A percentile compares a stretch with the other conserved stretches of the same genome.
These are phyloP conservation scores for Phyllotreta cruciferae DNA, from an alignment of 2,888 invertebrate species.

Conservation along the genomic window DNA sequence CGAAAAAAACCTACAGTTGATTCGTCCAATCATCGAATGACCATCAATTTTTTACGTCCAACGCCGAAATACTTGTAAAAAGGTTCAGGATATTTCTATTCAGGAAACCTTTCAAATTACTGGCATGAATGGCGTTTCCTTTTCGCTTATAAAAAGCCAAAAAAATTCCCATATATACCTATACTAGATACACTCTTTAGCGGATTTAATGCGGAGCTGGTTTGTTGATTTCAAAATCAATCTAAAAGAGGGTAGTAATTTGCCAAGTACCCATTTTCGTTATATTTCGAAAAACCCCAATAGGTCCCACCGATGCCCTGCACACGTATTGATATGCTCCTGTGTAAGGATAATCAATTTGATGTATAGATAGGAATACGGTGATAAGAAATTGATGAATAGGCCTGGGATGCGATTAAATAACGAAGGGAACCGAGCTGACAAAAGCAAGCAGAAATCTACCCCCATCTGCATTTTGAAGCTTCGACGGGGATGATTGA, in stretches of 20 bases:
- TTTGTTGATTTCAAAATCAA: too few species aligned
- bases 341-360: conserved; percentile 31
- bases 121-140: conserved; percentile 24
- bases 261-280: too few species aligned
- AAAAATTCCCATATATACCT: conserved; percentile 7
- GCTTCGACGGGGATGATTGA: conserved; percentile 45
- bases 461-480: conserved; percentile 52
- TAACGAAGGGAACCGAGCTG: conserved; percentile 41
- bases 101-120: conserved; percentile 35
- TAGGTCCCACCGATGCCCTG: too few species aligned
- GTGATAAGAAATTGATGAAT: conserved; percentile 51
- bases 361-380: conserved; percentile 41
- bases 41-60: conserved; percentile 24
- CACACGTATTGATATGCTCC: conserved; percentile 1
- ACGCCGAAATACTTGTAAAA: conserved; percentile 24
- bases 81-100: conserved; percentile 21
- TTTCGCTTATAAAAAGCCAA: conserved; percentile 19
- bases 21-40: conserved; percentile 27
- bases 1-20: conserved; percentile 18
- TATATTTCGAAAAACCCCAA: too few species aligned
- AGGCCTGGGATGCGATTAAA: conserved; percentile 51
- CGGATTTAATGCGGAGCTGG: too few species aligned
- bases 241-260: too few species aligned
- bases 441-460: conserved; percentile 48
- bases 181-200: too few species aligned